Base-by-base conservation (phyloP, 2,113 vertebrate species). In the Scopus umbretta region DNA sequence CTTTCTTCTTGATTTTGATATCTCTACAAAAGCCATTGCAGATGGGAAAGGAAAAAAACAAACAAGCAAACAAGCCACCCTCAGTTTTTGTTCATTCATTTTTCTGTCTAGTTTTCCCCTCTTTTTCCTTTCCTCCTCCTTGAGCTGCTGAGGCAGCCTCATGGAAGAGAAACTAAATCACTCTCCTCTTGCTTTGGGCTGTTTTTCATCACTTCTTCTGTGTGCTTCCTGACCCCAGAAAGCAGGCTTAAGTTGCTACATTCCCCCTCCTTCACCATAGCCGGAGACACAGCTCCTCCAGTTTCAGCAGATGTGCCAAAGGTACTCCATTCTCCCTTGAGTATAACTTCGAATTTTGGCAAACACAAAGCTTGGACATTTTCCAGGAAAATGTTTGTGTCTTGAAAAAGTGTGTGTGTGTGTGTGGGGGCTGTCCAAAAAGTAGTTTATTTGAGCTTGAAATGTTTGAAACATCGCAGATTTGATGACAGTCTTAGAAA, bases 171-270 rank as follows among this genome's bases (percentile, higher is more conserved):
- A 95, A 76, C 86, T 76, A 76, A 95, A 95, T 91, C 38, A 8
- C 62, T 95, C 79, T 92, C 23, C 59, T 89, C 55, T 95, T 89
- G 87, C 95, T 97, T 93, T 97, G 93, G 93, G 92, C 81, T 96
- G 95, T 34, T 96, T 96, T 97, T 97, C 93, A 86, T 96, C 94
- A 93, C 94, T 95, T 90, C 78, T 95, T 89, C 70, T 81, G 58
- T 42, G 42, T 74, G 88, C 30, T 96, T 96, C 92, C 94, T 93
- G 95, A 95, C 92, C 95, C 94, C 81, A 95, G 90, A 92, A 95
- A 92, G 62, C 38, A 90, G 89, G 53, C 80, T 96, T 91, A 92
- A 92, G 70, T 76, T 45, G 76, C 95, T 95, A 6, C 91, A 95
- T 97, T 94, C 95, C 91, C 92, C 78, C 50, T 95, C 55, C 80